Base-by-base conservation (phyloP, 2,888 invertebrate genomes). In the Cryptocheilus praepositus region DNA sequence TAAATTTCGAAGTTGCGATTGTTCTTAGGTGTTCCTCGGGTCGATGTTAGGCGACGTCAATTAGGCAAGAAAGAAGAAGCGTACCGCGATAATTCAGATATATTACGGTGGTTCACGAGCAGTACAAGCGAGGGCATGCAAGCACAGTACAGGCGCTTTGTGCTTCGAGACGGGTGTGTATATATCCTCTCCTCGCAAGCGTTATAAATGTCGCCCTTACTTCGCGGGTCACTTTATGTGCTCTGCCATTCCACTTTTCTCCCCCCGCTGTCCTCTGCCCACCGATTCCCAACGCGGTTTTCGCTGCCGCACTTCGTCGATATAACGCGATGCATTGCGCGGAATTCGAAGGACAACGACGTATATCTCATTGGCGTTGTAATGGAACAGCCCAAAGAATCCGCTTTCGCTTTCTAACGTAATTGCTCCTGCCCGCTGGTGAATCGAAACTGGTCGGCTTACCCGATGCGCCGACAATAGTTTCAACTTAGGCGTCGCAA, bases 151-250 rank as follows among this genome's bases (percentile, higher is more conserved):
- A 44, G 46, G 43, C 44, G 22, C 51, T 16, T 36, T 51, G 56
- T 19, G 55, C 18, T 44, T 56, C 53, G 57, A 57, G 46, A 46
- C 51, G 64, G 51, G 53, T 67, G 67, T 58, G 61, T 65, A 51
- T 51, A 49, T 60, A 21, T 51, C 59, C 57, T 46, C 46, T 58
- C 44, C 36, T 44, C 16, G 61, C 67, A 46, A 51, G 36, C 67
- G 67, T 73, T 76, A 71, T 76, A 76, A 75, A 71, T 64, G 75
- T 75, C 71, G 52, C 57, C 56, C 44, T 71, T 45, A 57, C 67
- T 69, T 53, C 61, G 60, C 59, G 65, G 61, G 67, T 67, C 65
- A 70, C 60, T 77, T 76, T 74, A 76, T 64, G 71, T 45, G 62
- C 65, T 52, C 56, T 61, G 58, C 63, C 52, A 58, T 55, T 56